Conservation (phyloP, 2,113 vertebrate species). For the Gallinago paraguaiae region DNA sequence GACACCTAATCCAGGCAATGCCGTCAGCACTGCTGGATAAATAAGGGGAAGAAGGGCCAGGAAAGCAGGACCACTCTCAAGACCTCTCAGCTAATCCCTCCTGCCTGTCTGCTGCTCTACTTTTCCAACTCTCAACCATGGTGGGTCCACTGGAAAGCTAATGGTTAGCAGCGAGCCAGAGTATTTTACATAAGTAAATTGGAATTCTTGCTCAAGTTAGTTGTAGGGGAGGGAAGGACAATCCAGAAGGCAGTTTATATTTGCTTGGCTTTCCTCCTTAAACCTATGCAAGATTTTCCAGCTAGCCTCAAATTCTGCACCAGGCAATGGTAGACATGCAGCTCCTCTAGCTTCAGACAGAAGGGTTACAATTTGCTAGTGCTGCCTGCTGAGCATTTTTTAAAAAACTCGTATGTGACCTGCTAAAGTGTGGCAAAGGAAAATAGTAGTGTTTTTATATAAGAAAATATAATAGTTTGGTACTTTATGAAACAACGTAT, state of each 20-base stretch:
- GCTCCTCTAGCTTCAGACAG: not conserved
- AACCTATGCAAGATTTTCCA: not conserved
- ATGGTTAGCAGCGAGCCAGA: not conserved
- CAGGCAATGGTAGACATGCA: not conserved
- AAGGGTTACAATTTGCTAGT: not conserved
- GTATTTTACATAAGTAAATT: not conserved
- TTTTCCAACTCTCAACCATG: constrained; percentile 82
- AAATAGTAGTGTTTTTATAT: not conserved
- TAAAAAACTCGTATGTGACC: not conserved
- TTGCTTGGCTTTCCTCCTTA: constrained; percentile 6
- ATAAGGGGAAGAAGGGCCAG: constrained; percentile 84
- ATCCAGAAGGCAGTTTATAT: not conserved
- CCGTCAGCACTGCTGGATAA: constrained; percentile 81
- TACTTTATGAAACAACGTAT: not conserved
- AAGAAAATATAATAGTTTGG: not conserved
- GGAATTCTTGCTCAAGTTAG: not conserved
- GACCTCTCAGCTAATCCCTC: constrained; percentile 75
- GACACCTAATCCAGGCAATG: constrained; percentile 84
- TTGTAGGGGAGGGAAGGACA: not conserved
- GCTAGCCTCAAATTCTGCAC: not conserved
- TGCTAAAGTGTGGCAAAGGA: not conserved
- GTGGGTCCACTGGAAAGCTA: constrained; percentile 83
- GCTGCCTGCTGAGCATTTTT: not conserved
- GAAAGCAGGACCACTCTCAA: constrained; percentile 86
- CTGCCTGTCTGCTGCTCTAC: constrained; percentile 72